Conservation (phyloP, 2,113 vertebrate species). For the Callocephalon fimbriatum region DNA sequence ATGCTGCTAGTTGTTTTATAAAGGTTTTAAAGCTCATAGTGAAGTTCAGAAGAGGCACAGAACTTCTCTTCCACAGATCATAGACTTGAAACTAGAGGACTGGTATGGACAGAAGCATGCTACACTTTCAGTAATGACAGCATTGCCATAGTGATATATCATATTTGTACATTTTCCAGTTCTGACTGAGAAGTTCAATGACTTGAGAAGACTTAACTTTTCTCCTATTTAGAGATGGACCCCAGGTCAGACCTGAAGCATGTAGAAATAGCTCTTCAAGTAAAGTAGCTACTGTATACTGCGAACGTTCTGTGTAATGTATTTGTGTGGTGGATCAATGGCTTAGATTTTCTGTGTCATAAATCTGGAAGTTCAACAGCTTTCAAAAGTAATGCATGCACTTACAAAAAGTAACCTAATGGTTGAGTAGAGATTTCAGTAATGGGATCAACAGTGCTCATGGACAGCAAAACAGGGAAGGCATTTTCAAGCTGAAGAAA, state of each 20-base stretch:
- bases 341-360: conserved; percentile 36
- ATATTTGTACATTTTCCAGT: background rate
- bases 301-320: background rate
- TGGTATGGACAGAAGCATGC: background rate
- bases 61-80: background rate
- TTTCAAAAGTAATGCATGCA: conserved; percentile 26
- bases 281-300: background rate
- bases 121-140: background rate
- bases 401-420: conserved; percentile 41
- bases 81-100: background rate
- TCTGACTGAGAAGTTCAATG: background rate
- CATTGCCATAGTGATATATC: background rate
- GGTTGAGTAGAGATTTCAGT: conserved; percentile 15
- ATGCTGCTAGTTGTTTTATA: background rate
- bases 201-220: background rate
- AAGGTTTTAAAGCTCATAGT: background rate
- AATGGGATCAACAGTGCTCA: background rate
- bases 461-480: background rate
- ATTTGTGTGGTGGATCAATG: conserved; percentile 10
- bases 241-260: background rate
- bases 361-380: conserved; percentile 59
- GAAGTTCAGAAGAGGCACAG: background rate
- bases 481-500: background rate
- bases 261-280: background rate
- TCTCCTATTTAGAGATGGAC: background rate